A percentile compares a stretch with the other conserved stretches of the same genome.
These are phyloP conservation scores for Heptranchias perlo DNA, from an alignment of 2,113 vertebrate genomes.

Conservation along the genomic window DNA sequence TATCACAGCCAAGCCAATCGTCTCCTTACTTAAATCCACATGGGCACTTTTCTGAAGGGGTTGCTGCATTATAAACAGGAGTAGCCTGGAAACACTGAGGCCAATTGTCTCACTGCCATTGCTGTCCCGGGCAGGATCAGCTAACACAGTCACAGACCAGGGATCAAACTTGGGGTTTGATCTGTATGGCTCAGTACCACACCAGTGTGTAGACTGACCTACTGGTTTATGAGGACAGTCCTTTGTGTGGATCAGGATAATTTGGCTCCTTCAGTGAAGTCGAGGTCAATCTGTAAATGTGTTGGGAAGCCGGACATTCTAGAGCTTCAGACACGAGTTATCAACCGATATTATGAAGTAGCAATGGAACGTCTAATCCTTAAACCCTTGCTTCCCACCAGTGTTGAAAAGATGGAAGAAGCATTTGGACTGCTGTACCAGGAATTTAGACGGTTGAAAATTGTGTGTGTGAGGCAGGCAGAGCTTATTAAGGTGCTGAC, in stretches of 20 bases:
- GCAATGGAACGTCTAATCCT: neutral
- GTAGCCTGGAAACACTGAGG: neutral
- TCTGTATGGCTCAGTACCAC: neutral
- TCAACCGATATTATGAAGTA: neutral
- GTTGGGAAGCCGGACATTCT: neutral
- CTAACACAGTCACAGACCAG: neutral
- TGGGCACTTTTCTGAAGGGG: neutral
- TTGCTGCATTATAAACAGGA: neutral
- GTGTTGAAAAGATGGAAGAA: constrained; percentile 54
- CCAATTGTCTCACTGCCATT: neutral
- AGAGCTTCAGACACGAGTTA: neutral
- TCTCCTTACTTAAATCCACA: neutral
- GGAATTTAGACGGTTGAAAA: constrained; percentile 60
- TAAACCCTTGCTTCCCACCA: constrained; percentile 28
- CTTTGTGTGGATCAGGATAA: neutral
- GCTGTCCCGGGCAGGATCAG: neutral
- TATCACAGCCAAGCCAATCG: neutral
- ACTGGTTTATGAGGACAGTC: neutral
- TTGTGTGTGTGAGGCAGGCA: constrained; percentile 65
- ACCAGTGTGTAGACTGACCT: neutral
- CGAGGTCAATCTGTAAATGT: neutral
- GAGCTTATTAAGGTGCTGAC: constrained; percentile 61
- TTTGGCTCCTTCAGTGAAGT: neutral
- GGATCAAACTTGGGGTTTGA: neutral
- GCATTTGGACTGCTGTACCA: constrained; percentile 58